Conservation (phyloP, 2,888 invertebrate species). For the Prosapia bicincta region DNA sequence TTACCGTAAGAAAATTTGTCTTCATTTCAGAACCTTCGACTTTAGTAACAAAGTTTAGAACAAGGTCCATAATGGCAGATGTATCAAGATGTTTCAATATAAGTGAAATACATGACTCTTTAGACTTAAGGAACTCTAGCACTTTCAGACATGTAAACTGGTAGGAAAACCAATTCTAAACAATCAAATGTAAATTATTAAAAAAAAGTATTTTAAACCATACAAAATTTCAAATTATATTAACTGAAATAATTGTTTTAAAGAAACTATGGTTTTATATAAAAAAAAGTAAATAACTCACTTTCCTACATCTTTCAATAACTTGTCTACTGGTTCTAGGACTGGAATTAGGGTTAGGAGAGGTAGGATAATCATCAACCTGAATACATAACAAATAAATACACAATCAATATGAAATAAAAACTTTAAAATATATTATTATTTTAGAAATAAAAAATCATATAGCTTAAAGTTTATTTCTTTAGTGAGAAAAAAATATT, state of each 20-base stretch:
- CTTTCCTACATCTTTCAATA: background rate
- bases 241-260: too few relatives aligned
- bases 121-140: conserved; percentile 85
- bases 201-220: too few relatives aligned
- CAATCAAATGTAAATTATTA: conserved; percentile 10
- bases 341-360: background rate
- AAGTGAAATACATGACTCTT: conserved; percentile 81
- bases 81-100: conserved; percentile 88
- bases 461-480: too few relatives aligned
- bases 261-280: too few relatives aligned
- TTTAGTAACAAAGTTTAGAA: conserved; percentile 78
- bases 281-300: background rate
- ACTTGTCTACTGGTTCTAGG: background rate
- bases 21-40: conserved; percentile 73
- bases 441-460: too few relatives aligned
- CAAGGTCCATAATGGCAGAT: conserved; percentile 91
- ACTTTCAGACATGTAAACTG: conserved; percentile 89
- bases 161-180: conserved; percentile 86
- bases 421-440: too few relatives aligned
- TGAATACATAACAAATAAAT: background rate
- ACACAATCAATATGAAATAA: too few relatives aligned
- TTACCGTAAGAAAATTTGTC: conserved; percentile 66
- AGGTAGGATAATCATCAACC: background rate
- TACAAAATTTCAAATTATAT: too few relatives aligned
- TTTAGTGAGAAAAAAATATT: too few relatives aligned